phyloP scores from a whole-genome alignment of 2,113 vertebrate genomes.

The Scomber scombrus region DNA sequence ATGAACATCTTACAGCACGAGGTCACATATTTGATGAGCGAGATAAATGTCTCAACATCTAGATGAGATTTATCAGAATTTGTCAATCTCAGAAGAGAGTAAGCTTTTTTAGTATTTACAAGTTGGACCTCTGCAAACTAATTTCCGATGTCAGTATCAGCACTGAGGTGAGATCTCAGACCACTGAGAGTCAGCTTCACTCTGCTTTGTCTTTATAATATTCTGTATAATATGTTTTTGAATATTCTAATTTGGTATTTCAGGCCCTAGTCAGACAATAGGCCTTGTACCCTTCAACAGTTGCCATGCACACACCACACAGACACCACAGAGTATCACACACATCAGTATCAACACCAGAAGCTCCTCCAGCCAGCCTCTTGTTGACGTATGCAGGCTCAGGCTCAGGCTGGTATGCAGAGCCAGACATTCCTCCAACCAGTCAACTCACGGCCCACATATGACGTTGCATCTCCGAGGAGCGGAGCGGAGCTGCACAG shows the following conservation, averaged over 20 bases:
- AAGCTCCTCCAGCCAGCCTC: conserved; percentile 1
- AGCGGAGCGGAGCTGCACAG: conserved; percentile 4
- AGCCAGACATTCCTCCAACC: conserved; percentile 67
- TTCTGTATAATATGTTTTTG: not conserved
- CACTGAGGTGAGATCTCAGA: not conserved
- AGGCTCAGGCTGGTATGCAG: conserved; percentile 48
- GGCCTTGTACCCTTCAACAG: not conserved
- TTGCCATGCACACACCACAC: conserved; percentile 34
- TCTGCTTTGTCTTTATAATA: too few relatives aligned
- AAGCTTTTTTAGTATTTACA: too few relatives aligned
- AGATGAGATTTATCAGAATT: too few relatives aligned
- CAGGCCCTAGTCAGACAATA: conserved; percentile 5
- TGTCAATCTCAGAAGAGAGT: too few relatives aligned
- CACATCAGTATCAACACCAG: conserved; percentile 6
- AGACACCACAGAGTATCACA: conserved; percentile 13
- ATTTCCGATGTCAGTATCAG: too few relatives aligned
- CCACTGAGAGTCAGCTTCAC: not conserved
- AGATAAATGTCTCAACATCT: too few relatives aligned
- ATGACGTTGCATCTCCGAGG: conserved; percentile 25
- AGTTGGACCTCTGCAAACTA: too few relatives aligned
- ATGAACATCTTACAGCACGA: too few relatives aligned
- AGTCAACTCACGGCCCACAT: conserved; percentile 12
- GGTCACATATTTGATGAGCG: too few relatives aligned
- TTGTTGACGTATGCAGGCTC: conserved; percentile 47
- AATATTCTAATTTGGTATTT: not conserved